phyloP scores from a whole-genome alignment of 2,888 invertebrate species.

The Machimus atricapillus region DNA sequence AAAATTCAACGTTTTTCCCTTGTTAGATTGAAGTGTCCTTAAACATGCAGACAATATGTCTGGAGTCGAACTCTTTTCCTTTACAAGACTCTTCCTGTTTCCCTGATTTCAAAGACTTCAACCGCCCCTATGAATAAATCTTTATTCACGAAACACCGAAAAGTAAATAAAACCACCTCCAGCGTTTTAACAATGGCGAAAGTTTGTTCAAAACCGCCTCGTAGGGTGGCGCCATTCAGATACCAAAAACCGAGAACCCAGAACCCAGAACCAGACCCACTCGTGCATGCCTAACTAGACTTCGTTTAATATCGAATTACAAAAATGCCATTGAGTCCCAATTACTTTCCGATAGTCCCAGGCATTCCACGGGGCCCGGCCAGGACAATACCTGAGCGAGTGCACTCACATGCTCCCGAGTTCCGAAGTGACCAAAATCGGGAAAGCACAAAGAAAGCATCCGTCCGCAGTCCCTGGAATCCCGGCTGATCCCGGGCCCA shows the following conservation, averaged over 20 bases:
- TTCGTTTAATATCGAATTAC: constrained; percentile 29
- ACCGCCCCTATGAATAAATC: neutral
- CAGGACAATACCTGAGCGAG: constrained; percentile 24
- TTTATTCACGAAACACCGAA: neutral
- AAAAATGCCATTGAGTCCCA: constrained; percentile 29
- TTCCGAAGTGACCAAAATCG: constrained; percentile 25
- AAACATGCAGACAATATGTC: neutral
- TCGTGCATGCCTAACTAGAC: constrained; percentile 34
- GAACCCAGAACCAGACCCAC: neutral
- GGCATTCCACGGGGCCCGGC: neutral
- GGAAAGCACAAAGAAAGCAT: constrained; percentile 3
- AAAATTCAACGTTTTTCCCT: neutral
- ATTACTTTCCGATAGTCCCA: constrained; percentile 7
- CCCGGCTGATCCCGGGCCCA: neutral
- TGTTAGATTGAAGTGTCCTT: neutral
- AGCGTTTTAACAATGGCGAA: neutral
- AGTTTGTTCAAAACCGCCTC: constrained; percentile 13
- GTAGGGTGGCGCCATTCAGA: neutral
- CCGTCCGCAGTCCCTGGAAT: neutral
- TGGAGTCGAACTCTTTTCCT: neutral
- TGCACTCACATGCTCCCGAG: neutral
- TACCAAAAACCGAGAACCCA: neutral
- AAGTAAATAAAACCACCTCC: constrained; percentile 10
- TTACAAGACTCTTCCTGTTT: neutral
- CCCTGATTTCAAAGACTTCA: neutral